Percentiles rank a stretch among this genome's conserved stretches.
Evolutionary conservation across 1,140 invertebrate genomes (phyloP).

Genomic region (Zaprionus vittiger): DNA sequence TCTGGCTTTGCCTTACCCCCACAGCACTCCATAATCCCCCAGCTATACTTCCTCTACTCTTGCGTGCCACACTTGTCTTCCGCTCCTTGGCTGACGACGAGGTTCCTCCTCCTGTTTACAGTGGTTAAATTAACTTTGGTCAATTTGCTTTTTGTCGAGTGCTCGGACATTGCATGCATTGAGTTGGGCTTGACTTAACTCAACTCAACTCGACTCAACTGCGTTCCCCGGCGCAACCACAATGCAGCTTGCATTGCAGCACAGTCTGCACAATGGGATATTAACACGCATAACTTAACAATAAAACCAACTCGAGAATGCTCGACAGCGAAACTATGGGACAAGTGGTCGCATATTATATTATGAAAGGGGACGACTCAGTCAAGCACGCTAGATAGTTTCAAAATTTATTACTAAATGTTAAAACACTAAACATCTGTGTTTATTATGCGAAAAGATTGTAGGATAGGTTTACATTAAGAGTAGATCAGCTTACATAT

Average conservation of each 20-base stretch:
- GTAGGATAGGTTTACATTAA: too few species aligned
- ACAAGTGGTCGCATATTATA: not conserved
- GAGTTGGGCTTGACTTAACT: not conserved
- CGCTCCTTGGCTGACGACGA: slow-evolving; percentile 32
- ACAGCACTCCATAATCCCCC: not conserved
- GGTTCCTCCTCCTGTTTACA: slow-evolving; percentile 68
- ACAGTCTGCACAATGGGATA: slow-evolving; percentile 13
- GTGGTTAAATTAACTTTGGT: slow-evolving; percentile 82
- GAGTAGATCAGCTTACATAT: too few species aligned
- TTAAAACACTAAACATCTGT: too few species aligned
- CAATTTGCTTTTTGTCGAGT: slow-evolving; percentile 74
- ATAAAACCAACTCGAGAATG: not conserved
- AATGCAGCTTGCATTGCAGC: slow-evolving; percentile 10
- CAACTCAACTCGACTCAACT: not conserved
- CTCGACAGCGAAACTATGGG: not conserved
- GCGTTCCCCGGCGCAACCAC: not conserved
- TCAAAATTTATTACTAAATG: too few species aligned
- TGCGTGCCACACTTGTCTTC: not conserved
- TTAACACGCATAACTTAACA: slow-evolving; percentile 8
- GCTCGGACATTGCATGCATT: slow-evolving; percentile 46
- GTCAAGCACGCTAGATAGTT: too few species aligned
- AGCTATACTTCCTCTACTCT: not conserved
- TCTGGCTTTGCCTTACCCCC: slow-evolving; percentile 9
- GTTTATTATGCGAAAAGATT: too few species aligned
- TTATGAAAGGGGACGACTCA: not conserved